These are phyloP conservation scores for Eupeodes luniger DNA, from an alignment of 2,888 invertebrate species.

Conservation along the genomic window DNA sequence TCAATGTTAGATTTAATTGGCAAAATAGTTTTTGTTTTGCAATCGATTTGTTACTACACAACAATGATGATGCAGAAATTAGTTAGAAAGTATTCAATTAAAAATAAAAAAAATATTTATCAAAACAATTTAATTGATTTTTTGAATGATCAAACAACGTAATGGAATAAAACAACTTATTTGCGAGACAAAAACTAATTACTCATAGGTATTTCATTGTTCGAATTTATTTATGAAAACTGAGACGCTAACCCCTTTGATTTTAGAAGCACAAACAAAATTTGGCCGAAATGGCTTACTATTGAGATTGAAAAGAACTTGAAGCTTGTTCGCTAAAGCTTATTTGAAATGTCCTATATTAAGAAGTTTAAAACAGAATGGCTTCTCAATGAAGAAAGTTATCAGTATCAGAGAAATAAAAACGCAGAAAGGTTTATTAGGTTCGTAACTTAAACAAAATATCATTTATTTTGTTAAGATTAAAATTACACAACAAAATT, in stretches of 20 bases:
- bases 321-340: no score
- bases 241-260: neutral
- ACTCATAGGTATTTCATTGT: neutral
- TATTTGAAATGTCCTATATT: no score
- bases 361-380: no score
- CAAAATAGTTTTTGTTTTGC: conserved; percentile 62
- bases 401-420: no score
- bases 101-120: conserved; percentile 25
- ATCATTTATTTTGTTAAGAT: no score
- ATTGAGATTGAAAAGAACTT: neutral
- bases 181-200: conserved; percentile 66
- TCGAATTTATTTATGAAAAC: neutral
- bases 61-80: neutral
- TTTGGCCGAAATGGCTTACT: neutral
- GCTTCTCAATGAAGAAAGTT: no score
- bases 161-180: conserved; percentile 57
- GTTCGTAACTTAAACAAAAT: no score
- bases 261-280: neutral
- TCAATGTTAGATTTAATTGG: conserved; percentile 32
- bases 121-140: conserved; percentile 22
- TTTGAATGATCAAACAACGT: conserved; percentile 10
- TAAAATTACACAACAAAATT: no score
- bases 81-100: conserved; percentile 61
- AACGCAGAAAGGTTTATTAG: no score
- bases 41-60: conserved; percentile 67